Percentiles rank a stretch among this genome's conserved stretches.
Conservation (phyloP, 2,888 invertebrate species). For the Tetranychus piercei region DNA sequence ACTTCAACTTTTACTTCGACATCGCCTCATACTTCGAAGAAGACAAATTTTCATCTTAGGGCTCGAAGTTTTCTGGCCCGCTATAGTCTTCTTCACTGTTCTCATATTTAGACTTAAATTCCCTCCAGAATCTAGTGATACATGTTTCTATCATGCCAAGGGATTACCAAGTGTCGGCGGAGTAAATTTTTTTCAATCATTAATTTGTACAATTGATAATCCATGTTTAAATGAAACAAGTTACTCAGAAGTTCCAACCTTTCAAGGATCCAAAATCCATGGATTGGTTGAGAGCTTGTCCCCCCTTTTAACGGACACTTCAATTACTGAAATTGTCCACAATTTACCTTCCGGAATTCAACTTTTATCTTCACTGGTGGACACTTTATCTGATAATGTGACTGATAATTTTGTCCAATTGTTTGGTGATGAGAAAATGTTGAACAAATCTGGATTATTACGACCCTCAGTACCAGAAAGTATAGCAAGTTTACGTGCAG, state of each 20-base stretch:
- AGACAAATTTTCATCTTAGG: constrained; percentile 25
- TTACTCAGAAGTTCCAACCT: constrained; percentile 26
- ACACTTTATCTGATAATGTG: constrained; percentile 18
- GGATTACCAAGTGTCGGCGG: constrained; percentile 27
- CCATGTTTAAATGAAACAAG: constrained; percentile 25
- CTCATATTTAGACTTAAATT: constrained; percentile 25
- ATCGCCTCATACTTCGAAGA: constrained; percentile 24
- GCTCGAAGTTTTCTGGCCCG: constrained; percentile 28
- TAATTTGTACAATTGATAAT: constrained; percentile 28
- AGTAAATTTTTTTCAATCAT: constrained; percentile 26
- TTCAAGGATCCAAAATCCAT: constrained; percentile 24
- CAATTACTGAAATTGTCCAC: constrained; percentile 23
- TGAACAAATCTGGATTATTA: constrained; percentile 13
- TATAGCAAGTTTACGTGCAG: constrained; percentile 15
- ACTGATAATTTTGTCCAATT: not conserved
- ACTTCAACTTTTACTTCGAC: constrained; percentile 24
- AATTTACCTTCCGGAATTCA: constrained; percentile 26
- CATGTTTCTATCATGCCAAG: constrained; percentile 27
- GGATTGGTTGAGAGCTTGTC: constrained; percentile 23
- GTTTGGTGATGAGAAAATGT: constrained; percentile 10
- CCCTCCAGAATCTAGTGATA: constrained; percentile 25
- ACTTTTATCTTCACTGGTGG: constrained; percentile 24
- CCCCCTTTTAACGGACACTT: constrained; percentile 23
- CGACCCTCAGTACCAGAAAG: constrained; percentile 13
- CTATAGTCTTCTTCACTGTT: constrained; percentile 26